Evolutionary conservation across 2,797 vertebrate species (phyloP), one percentile per base, ranked within the genome.

Genomic region (Ammospiza maritima): DNA sequence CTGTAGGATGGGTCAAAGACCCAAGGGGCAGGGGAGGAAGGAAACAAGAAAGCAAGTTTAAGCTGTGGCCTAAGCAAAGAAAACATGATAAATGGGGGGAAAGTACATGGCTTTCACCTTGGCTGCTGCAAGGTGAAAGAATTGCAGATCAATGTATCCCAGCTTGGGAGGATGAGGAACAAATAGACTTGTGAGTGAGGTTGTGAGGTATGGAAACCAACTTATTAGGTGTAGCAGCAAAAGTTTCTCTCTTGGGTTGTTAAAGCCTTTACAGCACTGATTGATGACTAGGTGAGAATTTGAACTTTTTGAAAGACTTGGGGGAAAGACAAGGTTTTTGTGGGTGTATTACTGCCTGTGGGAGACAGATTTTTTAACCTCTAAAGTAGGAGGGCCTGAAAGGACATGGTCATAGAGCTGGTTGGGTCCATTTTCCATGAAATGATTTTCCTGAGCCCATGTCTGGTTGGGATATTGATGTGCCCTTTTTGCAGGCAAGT

Each of bases 41-140:
- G 93, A 96, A 96, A 84, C 19, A 75, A 78, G 80, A 94, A 93
- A 65, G 57, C 64, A 81, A 64, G 47, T 93, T 93, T 84, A 92
- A 92, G 22, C 74, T 76, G 38, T 86, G 53, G 60, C 38, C 56
- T 85, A 77, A 80, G 70, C 61, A 91, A 93, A 94, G 85, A 70
- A 78, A 88, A 22, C 30, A 10, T 57, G 82, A 73, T 73, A 89
- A 70, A 38, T 89, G 22, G 9, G 42, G 42, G 8, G 18, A 18
- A 44, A 19, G 42, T 74, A 47, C 12, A 54, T 38, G 36, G 36
- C 36, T 38, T 38, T 38, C 10, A 38, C n/a, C 40, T 91, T 83
- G 91, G 70, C 78, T 78, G 66, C 62, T 75, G 16, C 47, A 84
- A 86, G 40, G 73, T 64, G 48, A 70, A 89, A 64, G 58, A 89